Conservation (phyloP, 2,888 invertebrate species). For the Cataglyphis cursor region DNA sequence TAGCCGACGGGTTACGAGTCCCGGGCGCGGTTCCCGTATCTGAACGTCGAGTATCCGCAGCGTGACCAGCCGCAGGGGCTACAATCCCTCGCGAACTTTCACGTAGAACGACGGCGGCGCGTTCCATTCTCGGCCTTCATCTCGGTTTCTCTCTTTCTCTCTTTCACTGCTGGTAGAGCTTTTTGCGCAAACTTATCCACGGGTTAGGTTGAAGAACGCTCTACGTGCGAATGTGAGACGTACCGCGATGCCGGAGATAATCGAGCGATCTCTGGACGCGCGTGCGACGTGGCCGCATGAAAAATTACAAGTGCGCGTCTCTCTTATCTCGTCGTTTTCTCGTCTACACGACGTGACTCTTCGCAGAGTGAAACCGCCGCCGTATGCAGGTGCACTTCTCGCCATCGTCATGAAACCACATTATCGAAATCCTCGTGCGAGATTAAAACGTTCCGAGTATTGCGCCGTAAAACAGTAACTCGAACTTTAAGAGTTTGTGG, state of each 20-base stretch:
- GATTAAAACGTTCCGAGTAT: slow-evolving; percentile 73
- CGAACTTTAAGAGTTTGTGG: not conserved
- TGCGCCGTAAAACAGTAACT: slow-evolving; percentile 10
- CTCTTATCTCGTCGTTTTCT: slow-evolving; percentile 33
- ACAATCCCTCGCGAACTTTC: slow-evolving; percentile 72
- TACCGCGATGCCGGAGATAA: slow-evolving; percentile 72
- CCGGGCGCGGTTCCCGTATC: slow-evolving; percentile 65
- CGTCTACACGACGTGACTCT: slow-evolving; percentile 62
- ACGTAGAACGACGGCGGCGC: slow-evolving; percentile 46
- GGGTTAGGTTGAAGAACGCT: slow-evolving; percentile 59
- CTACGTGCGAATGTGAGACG: slow-evolving; percentile 72
- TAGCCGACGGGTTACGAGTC: slow-evolving; percentile 49
- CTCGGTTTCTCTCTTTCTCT: not conserved
- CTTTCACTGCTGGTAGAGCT: slow-evolving; percentile 39
- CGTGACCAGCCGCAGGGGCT: slow-evolving; percentile 74
- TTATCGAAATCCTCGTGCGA: slow-evolving; percentile 64
- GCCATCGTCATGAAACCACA: slow-evolving; percentile 69
- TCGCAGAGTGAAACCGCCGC: slow-evolving; percentile 57
- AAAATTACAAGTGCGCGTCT: slow-evolving; percentile 75
- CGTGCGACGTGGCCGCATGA: slow-evolving; percentile 75
- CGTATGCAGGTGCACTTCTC: slow-evolving; percentile 28
- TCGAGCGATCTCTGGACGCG: slow-evolving; percentile 64
- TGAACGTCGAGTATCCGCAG: slow-evolving; percentile 70
- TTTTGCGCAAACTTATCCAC: slow-evolving; percentile 60
- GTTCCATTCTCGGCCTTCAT: slow-evolving; percentile 31